Conservation (phyloP, 2,797 vertebrate genomes). For the Pseudochromis fuscus region DNA sequence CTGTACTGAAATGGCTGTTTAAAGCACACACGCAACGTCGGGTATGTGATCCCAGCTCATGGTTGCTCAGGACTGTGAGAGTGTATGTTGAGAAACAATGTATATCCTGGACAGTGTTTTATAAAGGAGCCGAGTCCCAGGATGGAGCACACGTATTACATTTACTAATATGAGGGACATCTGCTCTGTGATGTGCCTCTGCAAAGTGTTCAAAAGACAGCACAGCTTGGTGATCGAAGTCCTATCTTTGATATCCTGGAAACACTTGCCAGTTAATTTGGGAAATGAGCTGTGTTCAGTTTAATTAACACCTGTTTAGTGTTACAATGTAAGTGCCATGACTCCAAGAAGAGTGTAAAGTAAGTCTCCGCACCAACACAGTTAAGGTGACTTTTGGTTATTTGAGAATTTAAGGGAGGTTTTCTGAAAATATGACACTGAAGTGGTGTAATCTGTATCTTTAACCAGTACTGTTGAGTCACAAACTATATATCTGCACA, state of each 20-base stretch:
- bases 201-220: conserved; percentile 11
- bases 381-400: neutral
- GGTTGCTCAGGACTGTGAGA: neutral
- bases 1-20: neutral
- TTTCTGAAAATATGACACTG: too few species aligned
- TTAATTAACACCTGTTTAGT: conserved; percentile 17
- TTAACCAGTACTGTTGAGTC: neutral
- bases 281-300: neutral
- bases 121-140: neutral
- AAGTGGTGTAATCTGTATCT: conserved; percentile 7
- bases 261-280: conserved; percentile 1
- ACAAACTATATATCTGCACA: neutral
- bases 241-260: neutral
- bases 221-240: conserved; percentile 4
- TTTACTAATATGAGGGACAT: neutral
- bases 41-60: too few species aligned
- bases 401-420: neutral
- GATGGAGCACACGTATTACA: neutral
- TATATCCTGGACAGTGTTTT: neutral
- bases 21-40: too few species aligned
- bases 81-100: too few species aligned
- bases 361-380: too few species aligned
- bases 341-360: too few species aligned
- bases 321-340: too few species aligned
- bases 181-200: neutral